Evolutionary conservation across 2,113 vertebrate species (phyloP).

Genomic region (Hippopotamus amphibius): DNA sequence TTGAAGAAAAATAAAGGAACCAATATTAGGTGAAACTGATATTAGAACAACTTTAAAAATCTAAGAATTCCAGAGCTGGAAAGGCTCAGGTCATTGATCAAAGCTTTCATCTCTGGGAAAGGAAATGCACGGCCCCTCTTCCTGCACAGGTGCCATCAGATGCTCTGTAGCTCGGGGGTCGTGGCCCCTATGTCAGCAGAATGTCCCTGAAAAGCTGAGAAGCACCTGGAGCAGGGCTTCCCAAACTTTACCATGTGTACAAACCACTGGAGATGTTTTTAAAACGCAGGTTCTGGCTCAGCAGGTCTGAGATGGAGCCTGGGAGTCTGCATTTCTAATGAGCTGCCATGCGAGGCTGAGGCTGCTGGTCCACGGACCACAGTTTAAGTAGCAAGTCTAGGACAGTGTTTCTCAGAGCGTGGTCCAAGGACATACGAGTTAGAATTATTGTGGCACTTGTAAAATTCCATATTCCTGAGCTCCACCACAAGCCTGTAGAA

Average conservation of each 20-base stretch:
- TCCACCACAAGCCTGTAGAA: background rate
- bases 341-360: background rate
- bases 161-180: too few relatives aligned
- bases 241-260: background rate
- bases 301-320: background rate
- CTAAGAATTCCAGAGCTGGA: background rate
- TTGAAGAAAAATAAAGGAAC: background rate
- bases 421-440: background rate
- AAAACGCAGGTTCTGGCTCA: background rate
- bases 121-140: background rate
- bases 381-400: background rate
- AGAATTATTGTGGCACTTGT: background rate
- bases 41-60: background rate
- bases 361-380: background rate
- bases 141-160: background rate
- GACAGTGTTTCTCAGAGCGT: background rate
- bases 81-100: background rate
- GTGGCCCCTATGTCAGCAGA: rapidly evolving
- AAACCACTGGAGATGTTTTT: background rate
- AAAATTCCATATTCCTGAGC: background rate
- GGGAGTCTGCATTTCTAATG: background rate
- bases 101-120: background rate
- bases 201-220: background rate
- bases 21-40: background rate
- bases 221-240: background rate